These are phyloP conservation scores for Lipophrys pholis DNA, from an alignment of 2,113 vertebrate genomes.

Conservation along the genomic window DNA sequence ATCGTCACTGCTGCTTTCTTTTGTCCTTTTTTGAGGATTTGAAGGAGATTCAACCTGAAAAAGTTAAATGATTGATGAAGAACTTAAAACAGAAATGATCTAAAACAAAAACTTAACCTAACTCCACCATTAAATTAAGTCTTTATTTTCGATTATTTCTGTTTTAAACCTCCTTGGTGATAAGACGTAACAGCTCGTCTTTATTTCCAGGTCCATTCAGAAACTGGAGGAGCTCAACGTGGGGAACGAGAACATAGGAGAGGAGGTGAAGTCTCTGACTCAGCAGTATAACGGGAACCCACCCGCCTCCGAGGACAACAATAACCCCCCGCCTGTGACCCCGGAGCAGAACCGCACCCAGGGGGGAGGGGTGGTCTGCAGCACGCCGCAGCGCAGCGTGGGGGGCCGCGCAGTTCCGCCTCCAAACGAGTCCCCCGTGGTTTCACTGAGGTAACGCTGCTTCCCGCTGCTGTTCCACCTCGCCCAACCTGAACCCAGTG, in stretches of 20 bases:
- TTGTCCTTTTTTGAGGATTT: slow-evolving; percentile 35
- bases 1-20: slow-evolving; percentile 46
- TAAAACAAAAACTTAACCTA: too few species aligned
- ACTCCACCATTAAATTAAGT: too few species aligned
- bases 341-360: slow-evolving; percentile 76
- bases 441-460: slow-evolving; percentile 80
- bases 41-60: slow-evolving; percentile 7
- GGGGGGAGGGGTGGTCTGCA: slow-evolving; percentile 83
- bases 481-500: too few species aligned
- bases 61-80: too few species aligned
- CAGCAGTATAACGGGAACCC: slow-evolving; percentile 87
- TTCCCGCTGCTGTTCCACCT: too few species aligned
- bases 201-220: slow-evolving; percentile 90
- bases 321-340: slow-evolving; percentile 70
- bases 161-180: too few species aligned
- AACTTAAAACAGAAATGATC: too few species aligned
- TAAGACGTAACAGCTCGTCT: too few species aligned
- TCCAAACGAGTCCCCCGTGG: slow-evolving; percentile 89
- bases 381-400: slow-evolving; percentile 86
- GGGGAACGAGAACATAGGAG: slow-evolving; percentile 93
- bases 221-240: slow-evolving; percentile 98
- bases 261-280: slow-evolving; percentile 88
- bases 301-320: slow-evolving; percentile 67
- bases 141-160: too few species aligned
- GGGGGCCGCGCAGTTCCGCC: slow-evolving; percentile 79